Evolutionary conservation across 2,797 vertebrate genomes (phyloP), one percentile per base, ranked within the genome.

Genomic region (Lithobates pipiens): DNA sequence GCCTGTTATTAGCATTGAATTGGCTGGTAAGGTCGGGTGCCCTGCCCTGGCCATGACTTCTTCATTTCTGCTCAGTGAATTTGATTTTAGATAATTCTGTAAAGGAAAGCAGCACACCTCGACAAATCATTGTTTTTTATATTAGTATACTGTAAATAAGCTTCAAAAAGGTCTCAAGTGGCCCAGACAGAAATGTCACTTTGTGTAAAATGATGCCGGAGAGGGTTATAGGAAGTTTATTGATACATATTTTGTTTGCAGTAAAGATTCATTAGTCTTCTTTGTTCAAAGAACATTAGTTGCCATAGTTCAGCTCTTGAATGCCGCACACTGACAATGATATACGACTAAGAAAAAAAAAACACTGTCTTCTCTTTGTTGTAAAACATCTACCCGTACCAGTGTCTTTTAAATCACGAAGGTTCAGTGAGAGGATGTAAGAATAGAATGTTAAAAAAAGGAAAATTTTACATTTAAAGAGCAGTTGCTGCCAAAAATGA

Each of bases 231-330:
- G 73, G 50, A 77, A 77, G 85, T 82, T 87, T 86, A 86, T 86
- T 83, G 85, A 87, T 83, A 87, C 81, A 80, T 87, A 79, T 83
- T 87, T 87, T 80, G 81, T 80, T 79, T 79, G 80, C 57, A 83
- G 85, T 61, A 83, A 75, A 73, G 70, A 83, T 69, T 87, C 81
- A 87, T 87, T 87, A 83, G 85, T 86, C 85, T 77, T 78, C 57
- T 69, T 57, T 83, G 71, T 72, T 78, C 76, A 79, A 83, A 86
- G 69, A 83, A 86, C 85, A 83, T 78, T 83, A 74, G 80, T 86
- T 75, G 82, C 76, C 50, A 83, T 83, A 86, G 76, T 74, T 83
- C 85, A 78, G 69, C 75, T 65, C 70, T 61, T 77, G 85, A 82
- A 77, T 82, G 74, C 68, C 23, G 74, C 68, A 42, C 18, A n/a